Conservation (phyloP, 2,888 invertebrate genomes). For the Allacma fusca region DNA sequence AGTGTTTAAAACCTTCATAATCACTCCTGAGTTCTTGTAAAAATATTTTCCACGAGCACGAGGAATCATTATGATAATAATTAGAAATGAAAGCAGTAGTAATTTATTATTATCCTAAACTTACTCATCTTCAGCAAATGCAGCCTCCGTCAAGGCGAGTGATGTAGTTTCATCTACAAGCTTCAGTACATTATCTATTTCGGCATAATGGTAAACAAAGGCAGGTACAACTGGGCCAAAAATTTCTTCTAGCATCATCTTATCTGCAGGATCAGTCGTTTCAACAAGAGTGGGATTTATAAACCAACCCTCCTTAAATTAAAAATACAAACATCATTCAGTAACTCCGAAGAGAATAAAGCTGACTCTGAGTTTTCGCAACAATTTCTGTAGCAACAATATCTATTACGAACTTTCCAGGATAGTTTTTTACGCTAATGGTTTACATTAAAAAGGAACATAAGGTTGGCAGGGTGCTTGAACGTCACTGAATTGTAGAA, state of each 20-base stretch:
- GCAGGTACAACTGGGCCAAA: conserved; percentile 93
- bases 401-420: conserved; percentile 26
- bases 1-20: too few species aligned
- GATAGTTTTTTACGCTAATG: neutral
- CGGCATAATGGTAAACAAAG: conserved; percentile 86
- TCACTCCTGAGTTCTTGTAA: too few species aligned
- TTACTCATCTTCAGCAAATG: conserved; percentile 86
- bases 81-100: too few species aligned
- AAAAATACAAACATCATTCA: too few species aligned
- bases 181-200: conserved; percentile 74
- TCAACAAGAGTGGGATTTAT: conserved; percentile 93
- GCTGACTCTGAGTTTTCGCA: too few species aligned
- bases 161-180: conserved; percentile 82
- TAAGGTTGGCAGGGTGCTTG: conserved; percentile 26
- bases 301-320: conserved; percentile 86
- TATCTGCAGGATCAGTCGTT: conserved; percentile 82
- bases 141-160: conserved; percentile 92
- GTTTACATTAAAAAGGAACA: conserved; percentile 24
- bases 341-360: too few species aligned
- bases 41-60: too few species aligned
- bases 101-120: too few species aligned
- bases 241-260: conserved; percentile 92
- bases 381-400: conserved; percentile 32
- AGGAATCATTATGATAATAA: too few species aligned
- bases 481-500: conserved; percentile 48